Percentiles rank a stretch among this genome's conserved stretches.
Conservation (phyloP, 2,797 vertebrate species). For the Moxostoma hubbsi region DNA sequence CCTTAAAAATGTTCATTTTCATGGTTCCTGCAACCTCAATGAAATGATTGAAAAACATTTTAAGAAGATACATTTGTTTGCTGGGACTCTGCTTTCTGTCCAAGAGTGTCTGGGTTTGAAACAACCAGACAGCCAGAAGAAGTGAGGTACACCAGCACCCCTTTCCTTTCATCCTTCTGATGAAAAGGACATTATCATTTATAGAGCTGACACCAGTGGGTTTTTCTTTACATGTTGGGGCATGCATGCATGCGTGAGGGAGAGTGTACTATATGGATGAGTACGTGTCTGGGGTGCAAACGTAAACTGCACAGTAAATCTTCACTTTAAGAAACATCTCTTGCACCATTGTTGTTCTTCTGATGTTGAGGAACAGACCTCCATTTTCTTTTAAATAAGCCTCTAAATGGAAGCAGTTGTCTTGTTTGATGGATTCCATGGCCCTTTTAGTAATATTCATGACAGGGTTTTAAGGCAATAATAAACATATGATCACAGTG, state of each 20-base stretch:
- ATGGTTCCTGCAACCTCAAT: too few relatives aligned
- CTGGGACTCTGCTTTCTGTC: slow-evolving; percentile 54
- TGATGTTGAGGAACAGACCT: slow-evolving; percentile 27
- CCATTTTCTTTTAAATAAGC: slow-evolving; percentile 16
- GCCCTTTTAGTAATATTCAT: background rate
- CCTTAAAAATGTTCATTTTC: too few relatives aligned
- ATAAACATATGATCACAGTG: slow-evolving; percentile 26
- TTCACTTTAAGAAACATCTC: background rate
- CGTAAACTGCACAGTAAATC: background rate
- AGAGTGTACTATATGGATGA: background rate
- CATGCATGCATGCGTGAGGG: background rate
- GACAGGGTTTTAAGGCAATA: background rate
- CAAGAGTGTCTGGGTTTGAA: slow-evolving; percentile 21
- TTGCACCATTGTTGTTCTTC: background rate
- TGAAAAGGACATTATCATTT: slow-evolving; percentile 4
- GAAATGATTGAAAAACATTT: too few relatives aligned
- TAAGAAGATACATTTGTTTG: too few relatives aligned
- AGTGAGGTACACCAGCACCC: slow-evolving; percentile 46
- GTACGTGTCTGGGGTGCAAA: background rate
- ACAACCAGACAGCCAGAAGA: slow-evolving; percentile 22
- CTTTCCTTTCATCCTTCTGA: slow-evolving; percentile 24
- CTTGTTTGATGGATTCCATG: background rate
- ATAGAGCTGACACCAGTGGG: slow-evolving; percentile 8
- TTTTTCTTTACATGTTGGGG: background rate
- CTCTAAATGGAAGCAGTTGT: slow-evolving; percentile 22